Base-by-base conservation (phyloP, 2,797 vertebrate species). In the Acanthiza pusilla region DNA sequence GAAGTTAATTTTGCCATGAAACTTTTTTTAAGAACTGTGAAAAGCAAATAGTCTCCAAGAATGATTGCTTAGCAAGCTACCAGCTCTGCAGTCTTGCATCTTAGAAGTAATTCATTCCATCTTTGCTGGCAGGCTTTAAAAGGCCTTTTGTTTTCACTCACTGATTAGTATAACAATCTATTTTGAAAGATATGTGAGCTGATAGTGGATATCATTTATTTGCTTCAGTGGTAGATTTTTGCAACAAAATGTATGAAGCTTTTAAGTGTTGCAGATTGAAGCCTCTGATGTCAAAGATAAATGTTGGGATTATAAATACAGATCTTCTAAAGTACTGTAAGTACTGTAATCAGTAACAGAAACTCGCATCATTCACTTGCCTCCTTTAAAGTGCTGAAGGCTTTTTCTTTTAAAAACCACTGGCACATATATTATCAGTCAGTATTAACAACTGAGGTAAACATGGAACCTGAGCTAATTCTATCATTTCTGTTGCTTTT, bases 1-100 rank as follows among this genome's bases (percentile, higher is more conserved):
- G 62, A 96, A 96, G 95, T 92, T 96, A 97, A 97, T 95, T 97
- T 96, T 97, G 66, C 89, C 77, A 95, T 89, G 78, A 96, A 97
- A 95, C 54, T 67, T 92, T 77, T 96, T 93, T 85, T 75, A 85
- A 97, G 95, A 91, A 90, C 80, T 94, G 92, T 86, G 89, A 96
- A 97, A 96, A 58, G 94, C 61, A 3, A 82, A 87, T 10, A 58
- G 75, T 86, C 75, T 93, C 88, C 92, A 91, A 96, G 91, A 96
- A 87, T 55, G 81, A 94, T 88, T 96, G 88, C 88, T 97, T 87
- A 93, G 88, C 85, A 86, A 87, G 77, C 89, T 93, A 95, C 79
- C 42, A 89, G 62, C 71, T 96, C 40, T 88, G 34, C 91, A 91
- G 85, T 81, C 78, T 82, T 95, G 85, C 83, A 90, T 85, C 95